These are phyloP conservation scores for Pyrocoelia pectoralis DNA, from an alignment of 2,888 invertebrate species.

Conservation along the genomic window DNA sequence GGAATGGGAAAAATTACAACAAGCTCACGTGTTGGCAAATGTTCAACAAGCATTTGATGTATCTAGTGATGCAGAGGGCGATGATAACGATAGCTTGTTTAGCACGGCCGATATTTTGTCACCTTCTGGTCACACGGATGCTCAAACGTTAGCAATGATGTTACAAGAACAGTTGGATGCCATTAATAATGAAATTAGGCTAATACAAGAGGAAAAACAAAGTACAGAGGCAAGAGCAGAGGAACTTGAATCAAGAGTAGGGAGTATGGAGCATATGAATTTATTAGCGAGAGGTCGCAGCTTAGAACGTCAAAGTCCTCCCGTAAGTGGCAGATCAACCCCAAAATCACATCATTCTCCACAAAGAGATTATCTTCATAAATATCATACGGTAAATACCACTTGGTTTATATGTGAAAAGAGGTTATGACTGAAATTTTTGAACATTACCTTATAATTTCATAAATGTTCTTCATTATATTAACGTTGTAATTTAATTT, in stretches of 20 bases:
- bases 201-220: slow-evolving; percentile 70
- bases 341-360: slow-evolving; percentile 82
- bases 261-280: slow-evolving; percentile 95
- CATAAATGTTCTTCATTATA: background rate
- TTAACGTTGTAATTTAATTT: background rate
- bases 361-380: slow-evolving; percentile 85
- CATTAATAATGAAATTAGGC: slow-evolving; percentile 97
- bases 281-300: slow-evolving; percentile 77
- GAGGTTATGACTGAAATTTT: background rate
- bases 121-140: slow-evolving; percentile 78
- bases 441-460: background rate
- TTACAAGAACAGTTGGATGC: slow-evolving; percentile 99
- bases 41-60: slow-evolving; percentile 94
- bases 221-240: slow-evolving; percentile 97
- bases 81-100: slow-evolving; percentile 81
- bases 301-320: slow-evolving; percentile 78
- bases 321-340: slow-evolving; percentile 89
- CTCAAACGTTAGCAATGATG: slow-evolving; percentile 97
- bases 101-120: slow-evolving; percentile 76
- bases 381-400: slow-evolving; percentile 94
- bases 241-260: slow-evolving; percentile 95
- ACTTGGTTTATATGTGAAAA: background rate
- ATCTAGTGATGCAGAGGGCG: slow-evolving; percentile 78
- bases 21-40: slow-evolving; percentile 87
- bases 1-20: slow-evolving; percentile 97